Conservation (phyloP, 2,113 vertebrate genomes). For the Grantiella picta region DNA sequence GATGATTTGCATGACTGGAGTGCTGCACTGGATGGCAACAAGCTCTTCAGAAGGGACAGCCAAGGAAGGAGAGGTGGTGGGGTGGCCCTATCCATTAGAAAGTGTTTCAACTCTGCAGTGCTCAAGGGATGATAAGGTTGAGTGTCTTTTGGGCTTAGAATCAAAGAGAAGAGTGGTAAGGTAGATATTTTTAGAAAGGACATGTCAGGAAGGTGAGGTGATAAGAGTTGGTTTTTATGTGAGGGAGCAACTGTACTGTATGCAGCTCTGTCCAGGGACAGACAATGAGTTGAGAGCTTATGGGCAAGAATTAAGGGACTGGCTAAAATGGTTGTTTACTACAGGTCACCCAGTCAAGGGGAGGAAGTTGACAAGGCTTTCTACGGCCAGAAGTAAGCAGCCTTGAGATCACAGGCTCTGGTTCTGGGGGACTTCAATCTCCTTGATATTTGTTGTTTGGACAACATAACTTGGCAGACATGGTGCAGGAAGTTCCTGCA, state of each 20-base stretch:
- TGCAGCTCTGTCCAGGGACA: background rate
- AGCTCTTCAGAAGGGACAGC: background rate
- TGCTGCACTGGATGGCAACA: background rate
- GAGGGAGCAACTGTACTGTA: background rate
- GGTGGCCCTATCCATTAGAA: background rate
- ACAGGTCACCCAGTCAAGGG: background rate
- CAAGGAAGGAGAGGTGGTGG: background rate
- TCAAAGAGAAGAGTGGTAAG: background rate
- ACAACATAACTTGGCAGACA: background rate
- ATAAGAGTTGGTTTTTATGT: background rate
- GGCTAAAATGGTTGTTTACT: background rate
- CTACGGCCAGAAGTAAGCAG: background rate
- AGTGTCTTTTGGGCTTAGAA: fast-evolving
- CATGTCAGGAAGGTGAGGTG: background rate
- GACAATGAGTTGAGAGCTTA: background rate
- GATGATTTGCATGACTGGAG: background rate
- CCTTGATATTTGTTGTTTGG: background rate
- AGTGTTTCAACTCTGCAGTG: background rate
- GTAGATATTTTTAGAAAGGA: background rate
- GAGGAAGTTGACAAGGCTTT: background rate
- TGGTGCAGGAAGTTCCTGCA: background rate
- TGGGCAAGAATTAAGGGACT: background rate
- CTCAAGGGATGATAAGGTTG: background rate
- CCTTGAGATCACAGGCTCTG: background rate
- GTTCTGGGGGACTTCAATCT: too few species aligned